Conservation (phyloP, 2,797 vertebrate species). For the Syngnathus rostellatus region DNA sequence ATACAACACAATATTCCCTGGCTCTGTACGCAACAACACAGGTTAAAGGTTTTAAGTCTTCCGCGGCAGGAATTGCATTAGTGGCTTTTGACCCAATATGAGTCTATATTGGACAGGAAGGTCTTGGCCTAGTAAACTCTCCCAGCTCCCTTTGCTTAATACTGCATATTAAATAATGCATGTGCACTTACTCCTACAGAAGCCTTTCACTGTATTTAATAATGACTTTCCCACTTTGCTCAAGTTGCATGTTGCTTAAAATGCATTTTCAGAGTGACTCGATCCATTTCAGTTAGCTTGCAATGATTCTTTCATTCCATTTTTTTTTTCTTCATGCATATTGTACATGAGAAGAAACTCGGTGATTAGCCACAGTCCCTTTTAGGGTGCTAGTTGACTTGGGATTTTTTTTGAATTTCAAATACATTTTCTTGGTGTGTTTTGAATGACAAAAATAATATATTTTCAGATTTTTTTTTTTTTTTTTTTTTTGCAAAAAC, state of each 20-base stretch:
- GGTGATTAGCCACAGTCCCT: too few relatives aligned
- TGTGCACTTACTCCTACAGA: constrained; percentile 15
- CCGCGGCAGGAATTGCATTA: background rate
- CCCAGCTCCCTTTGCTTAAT: constrained; percentile 28
- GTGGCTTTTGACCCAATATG: constrained; percentile 9
- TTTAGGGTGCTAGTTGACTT: too few relatives aligned
- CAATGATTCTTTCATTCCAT: background rate
- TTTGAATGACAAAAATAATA: too few relatives aligned
- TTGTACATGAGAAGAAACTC: background rate
- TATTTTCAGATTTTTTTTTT: too few relatives aligned
- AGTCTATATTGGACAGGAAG: constrained; percentile 13
- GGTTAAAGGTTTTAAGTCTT: constrained; percentile 9
- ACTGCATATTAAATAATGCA: constrained; percentile 44
- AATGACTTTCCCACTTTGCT: constrained; percentile 25
- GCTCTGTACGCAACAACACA: constrained; percentile 17
- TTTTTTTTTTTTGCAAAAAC: too few relatives aligned
- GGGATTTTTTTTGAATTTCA: too few relatives aligned
- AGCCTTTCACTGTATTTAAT: constrained; percentile 14
- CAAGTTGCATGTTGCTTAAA: constrained; percentile 17
- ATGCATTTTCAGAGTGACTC: constrained; percentile 22
- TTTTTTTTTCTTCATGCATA: background rate
- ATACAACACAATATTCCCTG: constrained; percentile 26
- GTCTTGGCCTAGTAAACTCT: constrained; percentile 41
- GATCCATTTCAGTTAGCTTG: constrained; percentile 19
- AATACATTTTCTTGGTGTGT: too few relatives aligned